Evolutionary conservation across 2,797 vertebrate species (phyloP).

Genomic region (Alfaro cultratus): DNA sequence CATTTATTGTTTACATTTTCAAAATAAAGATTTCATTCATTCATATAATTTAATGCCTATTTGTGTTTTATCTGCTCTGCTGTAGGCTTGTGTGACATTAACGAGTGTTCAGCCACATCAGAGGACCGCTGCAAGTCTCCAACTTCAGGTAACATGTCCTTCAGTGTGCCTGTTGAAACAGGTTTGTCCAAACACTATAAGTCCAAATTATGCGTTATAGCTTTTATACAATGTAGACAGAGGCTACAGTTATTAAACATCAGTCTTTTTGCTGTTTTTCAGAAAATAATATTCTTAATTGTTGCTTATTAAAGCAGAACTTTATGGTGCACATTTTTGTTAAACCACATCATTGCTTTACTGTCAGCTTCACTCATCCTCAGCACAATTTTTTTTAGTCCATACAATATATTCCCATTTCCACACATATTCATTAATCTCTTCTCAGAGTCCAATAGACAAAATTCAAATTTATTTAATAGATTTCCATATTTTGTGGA

Average conservation of each 20-base stretch:
- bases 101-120: conserved; percentile 89
- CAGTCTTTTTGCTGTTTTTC: conserved; percentile 21
- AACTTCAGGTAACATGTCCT: conserved; percentile 92
- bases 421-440: conserved; percentile 29
- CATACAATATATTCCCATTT: conserved; percentile 14
- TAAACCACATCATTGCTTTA: conserved; percentile 30
- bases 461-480: conserved; percentile 42
- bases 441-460: conserved; percentile 39
- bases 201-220: neutral
- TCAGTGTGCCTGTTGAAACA: conserved; percentile 28
- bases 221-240: neutral
- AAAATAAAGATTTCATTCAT: neutral
- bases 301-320: conserved; percentile 39
- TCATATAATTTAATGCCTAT: neutral
- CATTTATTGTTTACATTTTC: neutral
- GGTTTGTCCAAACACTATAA: conserved; percentile 22
- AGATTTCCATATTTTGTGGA: conserved; percentile 13
- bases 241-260: conserved; percentile 6
- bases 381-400: neutral
- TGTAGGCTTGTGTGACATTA: conserved; percentile 96
- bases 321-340: conserved; percentile 4
- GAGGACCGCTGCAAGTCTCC: conserved; percentile 99
- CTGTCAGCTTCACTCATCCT: conserved; percentile 32
- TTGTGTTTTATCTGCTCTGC: conserved; percentile 43
- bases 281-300: conserved; percentile 21